Conservation (phyloP, 2,797 vertebrate genomes). For the Falco berigora region DNA sequence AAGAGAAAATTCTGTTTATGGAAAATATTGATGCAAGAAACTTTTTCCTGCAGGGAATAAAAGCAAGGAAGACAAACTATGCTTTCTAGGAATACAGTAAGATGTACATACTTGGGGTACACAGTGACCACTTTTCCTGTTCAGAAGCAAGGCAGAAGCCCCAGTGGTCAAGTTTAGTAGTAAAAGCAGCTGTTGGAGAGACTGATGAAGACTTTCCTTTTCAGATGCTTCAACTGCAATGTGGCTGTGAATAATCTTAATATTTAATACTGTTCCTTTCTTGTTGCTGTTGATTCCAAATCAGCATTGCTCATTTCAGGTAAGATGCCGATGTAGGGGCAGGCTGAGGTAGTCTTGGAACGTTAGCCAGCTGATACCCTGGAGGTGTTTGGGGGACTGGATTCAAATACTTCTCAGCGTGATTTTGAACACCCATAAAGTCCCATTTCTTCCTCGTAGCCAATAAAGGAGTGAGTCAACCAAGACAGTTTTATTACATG, state of each 20-base stretch:
- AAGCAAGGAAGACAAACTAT: background rate
- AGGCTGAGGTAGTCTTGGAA: background rate
- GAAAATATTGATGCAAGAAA: background rate
- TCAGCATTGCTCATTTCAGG: background rate
- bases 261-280: background rate
- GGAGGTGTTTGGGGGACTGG: background rate
- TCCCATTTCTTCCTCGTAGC: background rate
- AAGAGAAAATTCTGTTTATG: background rate
- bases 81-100: background rate
- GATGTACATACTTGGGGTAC: background rate
- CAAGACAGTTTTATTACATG: background rate
- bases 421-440: background rate
- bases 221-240: background rate
- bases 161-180: background rate
- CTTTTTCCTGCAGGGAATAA: background rate
- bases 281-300: background rate
- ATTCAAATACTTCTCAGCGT: background rate
- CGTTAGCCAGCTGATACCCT: background rate
- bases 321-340: background rate
- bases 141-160: background rate
- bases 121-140: background rate
- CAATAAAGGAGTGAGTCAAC: background rate
- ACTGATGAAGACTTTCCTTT: background rate
- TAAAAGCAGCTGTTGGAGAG: background rate
- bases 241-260: background rate